Base-by-base conservation (phyloP, 2,113 vertebrate genomes). In the Macquaria ambigua region DNA sequence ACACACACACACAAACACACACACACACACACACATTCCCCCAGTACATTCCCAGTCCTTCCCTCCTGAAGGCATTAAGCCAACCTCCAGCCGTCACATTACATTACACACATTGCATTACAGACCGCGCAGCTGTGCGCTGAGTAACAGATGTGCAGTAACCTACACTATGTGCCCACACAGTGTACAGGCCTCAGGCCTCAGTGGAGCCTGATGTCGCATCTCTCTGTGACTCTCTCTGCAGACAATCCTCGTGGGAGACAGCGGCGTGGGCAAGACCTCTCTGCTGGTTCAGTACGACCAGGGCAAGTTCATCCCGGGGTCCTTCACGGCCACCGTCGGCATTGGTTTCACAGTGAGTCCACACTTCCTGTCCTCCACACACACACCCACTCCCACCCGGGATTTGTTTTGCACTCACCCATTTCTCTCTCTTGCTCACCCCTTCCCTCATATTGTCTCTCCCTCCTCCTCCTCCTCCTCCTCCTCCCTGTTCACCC, bases 271-370 rank as follows among this genome's bases (percentile, higher is more conserved):
- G 90, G 97, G 97, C 61, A 98, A 97, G 94, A 98, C 97, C 0
- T 98, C 97, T 43, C 95, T 97, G 67, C 94, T 98, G 90, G 97
- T 97, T 56, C 97, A 98, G 93, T 97, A 96, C 78, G 96, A 98
- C 92, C 97, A 97, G 95, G 97, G 97, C 81, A 98, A 98, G 91
- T 98, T 97, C 93, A 95, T 97, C 77, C 85, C 95, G 0, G 96
- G 97, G 70, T 98, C 97, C 84, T 98, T 98, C 95, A 95, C 97
- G 0, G 96, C 97, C 76, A 97, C 97, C 0, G 96, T 98, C 43
- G 96, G 97, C 93, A 97, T 97, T 0, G 96, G 96, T 61, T 98
- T 98, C 94, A 97, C 97, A 76, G 97, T 97, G 95, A 98, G 97
- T 89, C 71, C 83, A 59, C 66, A 0, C 63, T 31, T 74, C 62